Evolutionary conservation across 2,797 vertebrate species (phyloP).

Genomic region (Sebastes minor): DNA sequence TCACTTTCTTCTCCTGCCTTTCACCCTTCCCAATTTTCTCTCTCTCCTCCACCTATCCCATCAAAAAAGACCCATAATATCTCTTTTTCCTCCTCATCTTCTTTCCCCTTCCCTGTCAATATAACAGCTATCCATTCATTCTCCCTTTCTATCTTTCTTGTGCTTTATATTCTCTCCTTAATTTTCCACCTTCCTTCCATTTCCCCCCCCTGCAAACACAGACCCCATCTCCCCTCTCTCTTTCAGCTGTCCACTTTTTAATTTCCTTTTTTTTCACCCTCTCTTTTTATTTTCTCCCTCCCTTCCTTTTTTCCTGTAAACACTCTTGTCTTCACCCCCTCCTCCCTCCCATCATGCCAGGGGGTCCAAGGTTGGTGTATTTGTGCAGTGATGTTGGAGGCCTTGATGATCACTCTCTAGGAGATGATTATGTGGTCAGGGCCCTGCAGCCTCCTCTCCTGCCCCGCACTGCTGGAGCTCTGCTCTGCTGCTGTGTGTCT

Average conservation of each 20-base stretch:
- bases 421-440: slow-evolving; percentile 82
- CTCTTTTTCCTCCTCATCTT: slow-evolving; percentile 7
- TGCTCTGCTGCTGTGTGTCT: slow-evolving; percentile 44
- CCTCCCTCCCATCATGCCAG: slow-evolving; percentile 53
- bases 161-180: slow-evolving; percentile 9
- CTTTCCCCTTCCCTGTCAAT: slow-evolving; percentile 1
- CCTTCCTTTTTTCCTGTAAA: slow-evolving; percentile 57
- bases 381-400: slow-evolving; percentile 77
- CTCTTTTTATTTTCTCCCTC: slow-evolving; percentile 44
- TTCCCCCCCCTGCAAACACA: slow-evolving; percentile 11
- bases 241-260: slow-evolving; percentile 51
- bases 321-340: slow-evolving; percentile 62
- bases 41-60: background rate
- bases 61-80: slow-evolving; percentile 25
- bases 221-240: slow-evolving; percentile 14
- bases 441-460: slow-evolving; percentile 69
- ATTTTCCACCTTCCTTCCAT: background rate
- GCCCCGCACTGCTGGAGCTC: slow-evolving; percentile 70
- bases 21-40: slow-evolving; percentile 26
- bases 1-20: background rate
- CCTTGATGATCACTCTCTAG: slow-evolving; percentile 78
- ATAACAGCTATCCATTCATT: background rate
- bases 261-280: slow-evolving; percentile 47
- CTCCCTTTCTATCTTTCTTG: background rate
- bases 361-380: slow-evolving; percentile 71